Conservation (phyloP, 2,888 invertebrate genomes). For the Scaptomyza parva region DNA sequence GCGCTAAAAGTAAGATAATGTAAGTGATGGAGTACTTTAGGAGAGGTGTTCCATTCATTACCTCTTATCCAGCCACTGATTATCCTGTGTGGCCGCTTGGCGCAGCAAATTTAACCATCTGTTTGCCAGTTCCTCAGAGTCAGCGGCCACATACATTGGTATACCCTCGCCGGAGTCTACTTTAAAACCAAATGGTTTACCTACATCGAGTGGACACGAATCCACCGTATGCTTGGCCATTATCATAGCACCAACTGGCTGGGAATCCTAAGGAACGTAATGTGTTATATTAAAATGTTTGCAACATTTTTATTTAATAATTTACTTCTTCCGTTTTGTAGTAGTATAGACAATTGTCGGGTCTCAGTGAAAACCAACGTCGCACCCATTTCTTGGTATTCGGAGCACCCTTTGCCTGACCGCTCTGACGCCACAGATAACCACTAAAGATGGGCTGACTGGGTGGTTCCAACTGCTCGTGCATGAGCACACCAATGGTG, state of each 20-base stretch:
- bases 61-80: slow-evolving; percentile 88
- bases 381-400: slow-evolving; percentile 91
- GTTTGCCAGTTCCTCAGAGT: slow-evolving; percentile 89
- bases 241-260: slow-evolving; percentile 95
- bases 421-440: slow-evolving; percentile 91
- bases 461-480: slow-evolving; percentile 87
- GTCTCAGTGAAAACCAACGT: slow-evolving; percentile 95
- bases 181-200: slow-evolving; percentile 89
- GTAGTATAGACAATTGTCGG: slow-evolving; percentile 97
- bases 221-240: slow-evolving; percentile 92
- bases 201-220: slow-evolving; percentile 84
- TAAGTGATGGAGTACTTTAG: slow-evolving; percentile 1
- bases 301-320: slow-evolving; percentile 39
- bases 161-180: slow-evolving; percentile 90
- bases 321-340: slow-evolving; percentile 96
- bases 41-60: slow-evolving; percentile 20
- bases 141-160: slow-evolving; percentile 92
- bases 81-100: slow-evolving; percentile 91
- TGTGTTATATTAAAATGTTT: neutral
- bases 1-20: slow-evolving; percentile 86
- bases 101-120: slow-evolving; percentile 92
- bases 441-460: slow-evolving; percentile 89
- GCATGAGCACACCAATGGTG: slow-evolving; percentile 92
- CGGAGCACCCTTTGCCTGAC: slow-evolving; percentile 86
- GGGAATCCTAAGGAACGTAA: slow-evolving; percentile 88